Evolutionary conservation across 2,113 vertebrate genomes (phyloP), one percentile per base, ranked within the genome.

Genomic region (Aegithalos caudatus): DNA sequence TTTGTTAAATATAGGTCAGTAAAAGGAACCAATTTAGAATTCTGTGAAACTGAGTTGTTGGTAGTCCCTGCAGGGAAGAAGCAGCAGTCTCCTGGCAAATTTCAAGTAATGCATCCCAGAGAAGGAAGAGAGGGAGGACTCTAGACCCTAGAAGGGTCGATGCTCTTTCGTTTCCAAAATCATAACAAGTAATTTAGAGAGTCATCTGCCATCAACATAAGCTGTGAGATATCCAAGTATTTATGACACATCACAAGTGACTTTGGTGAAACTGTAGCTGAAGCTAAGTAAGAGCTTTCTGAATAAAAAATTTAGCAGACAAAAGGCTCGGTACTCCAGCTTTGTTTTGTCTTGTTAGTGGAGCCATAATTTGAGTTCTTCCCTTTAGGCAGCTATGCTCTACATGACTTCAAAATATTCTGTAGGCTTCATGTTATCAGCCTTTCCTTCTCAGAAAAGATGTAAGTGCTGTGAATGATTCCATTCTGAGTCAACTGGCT

Each of bases 401-500:
- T 81, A 1, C 47, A 35, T 1, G 2, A 61, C 37, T 73, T 69
- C 2, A 44, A 77, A 81, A 58, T 88, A 27, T 57, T 73, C 56
- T 66, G 11, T 74, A 74, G 57, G 14, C 40, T 95, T 81, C 35
- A 21, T 50, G 23, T 76, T 87, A 64, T 88, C 33, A 74, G 53
- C 37, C 14, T 85, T 88, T 21, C 17, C 76, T 85, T 88, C 31
- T 82, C 48, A 53, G n/a, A 50, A 54, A 35, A 93, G 28, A 20
- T 51, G 12, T 60, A 69, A 76, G 8, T 92, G 48, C 66, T 76
- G 9, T 92, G 74, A 93, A 51, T 82, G 82, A 90, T 80, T 80
- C 29, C 11, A 5, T 88, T 95, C 61, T 87, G 92, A 87, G 81
- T 91, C 95, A 96, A 88, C 38, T 56, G 81, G 58, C 45, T 93